phyloP scores from a whole-genome alignment of 30 jellyfish, hydroid and myxozoan genomes.

The Aurelia aurita region DNA sequence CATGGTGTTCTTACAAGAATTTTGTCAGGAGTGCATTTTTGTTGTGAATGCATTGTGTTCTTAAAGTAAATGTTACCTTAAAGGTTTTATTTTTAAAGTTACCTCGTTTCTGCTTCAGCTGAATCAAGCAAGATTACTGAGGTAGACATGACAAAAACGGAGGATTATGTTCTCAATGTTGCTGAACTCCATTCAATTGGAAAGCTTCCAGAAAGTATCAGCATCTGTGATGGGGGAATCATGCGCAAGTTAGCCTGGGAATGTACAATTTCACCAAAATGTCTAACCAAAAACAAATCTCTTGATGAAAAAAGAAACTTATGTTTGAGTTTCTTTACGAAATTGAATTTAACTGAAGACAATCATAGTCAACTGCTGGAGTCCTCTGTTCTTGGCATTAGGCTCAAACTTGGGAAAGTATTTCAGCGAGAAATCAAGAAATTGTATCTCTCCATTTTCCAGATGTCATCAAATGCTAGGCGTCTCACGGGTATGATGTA shows the following conservation, averaged over 20 bases:
- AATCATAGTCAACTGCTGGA: constrained; percentile 5
- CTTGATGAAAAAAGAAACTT: background rate
- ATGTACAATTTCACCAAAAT: background rate
- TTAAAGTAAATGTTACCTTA: background rate
- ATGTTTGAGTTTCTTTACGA: background rate
- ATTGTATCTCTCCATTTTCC: constrained; percentile 1
- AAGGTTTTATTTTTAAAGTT: background rate
- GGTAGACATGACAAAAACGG: background rate
- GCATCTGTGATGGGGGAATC: background rate
- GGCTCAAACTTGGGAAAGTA: constrained; percentile 11
- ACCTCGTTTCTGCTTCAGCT: background rate
- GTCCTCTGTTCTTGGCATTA: constrained; percentile 9
- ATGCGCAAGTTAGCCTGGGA: background rate
- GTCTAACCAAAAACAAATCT: background rate
- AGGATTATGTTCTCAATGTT: background rate
- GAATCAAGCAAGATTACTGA: background rate
- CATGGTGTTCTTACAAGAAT: too few species aligned
- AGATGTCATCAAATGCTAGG: constrained; percentile 2
- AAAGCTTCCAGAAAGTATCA: background rate
- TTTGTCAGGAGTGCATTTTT: too few species aligned
- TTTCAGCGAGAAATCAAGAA: constrained; percentile 13
- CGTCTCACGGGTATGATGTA: background rate
- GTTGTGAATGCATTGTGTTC: too few species aligned
- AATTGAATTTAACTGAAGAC: background rate
- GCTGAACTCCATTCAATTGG: constrained; percentile 3